These are phyloP conservation scores for Diorhabda carinulata DNA, from an alignment of 1,140 invertebrate genomes.

Conservation along the genomic window DNA sequence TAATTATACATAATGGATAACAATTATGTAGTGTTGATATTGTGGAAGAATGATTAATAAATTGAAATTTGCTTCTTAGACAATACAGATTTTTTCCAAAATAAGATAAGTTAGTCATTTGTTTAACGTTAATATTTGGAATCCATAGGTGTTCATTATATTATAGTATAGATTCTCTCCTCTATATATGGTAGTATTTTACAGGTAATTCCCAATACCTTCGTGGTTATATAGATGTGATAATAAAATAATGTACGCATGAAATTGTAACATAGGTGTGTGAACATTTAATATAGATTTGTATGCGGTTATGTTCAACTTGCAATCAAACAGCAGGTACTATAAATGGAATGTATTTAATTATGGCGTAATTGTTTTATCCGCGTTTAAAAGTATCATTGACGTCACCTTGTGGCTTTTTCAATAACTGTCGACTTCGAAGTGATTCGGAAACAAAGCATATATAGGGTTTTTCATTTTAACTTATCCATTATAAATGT, in stretches of 20 bases:
- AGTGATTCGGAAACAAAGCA: too few species aligned
- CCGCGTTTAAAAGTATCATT: slow-evolving; percentile 24
- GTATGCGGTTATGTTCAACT: slow-evolving; percentile 25
- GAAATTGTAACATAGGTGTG: slow-evolving; percentile 46
- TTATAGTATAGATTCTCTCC: slow-evolving; percentile 14
- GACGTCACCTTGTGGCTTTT: slow-evolving; percentile 13
- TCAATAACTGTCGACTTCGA: too few species aligned
- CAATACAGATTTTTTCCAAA: too few species aligned
- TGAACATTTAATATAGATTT: slow-evolving; percentile 43
- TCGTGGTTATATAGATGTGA: slow-evolving; percentile 34
- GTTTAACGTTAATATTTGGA: too few species aligned
- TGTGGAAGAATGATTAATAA: too few species aligned
- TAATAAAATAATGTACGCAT: slow-evolving; percentile 46
- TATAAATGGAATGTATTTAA: slow-evolving; percentile 47
- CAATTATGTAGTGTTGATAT: too few species aligned
- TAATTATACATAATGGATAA: too few species aligned
- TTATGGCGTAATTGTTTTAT: slow-evolving; percentile 46
- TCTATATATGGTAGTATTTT: slow-evolving; percentile 19
- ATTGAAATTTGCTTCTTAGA: too few species aligned
- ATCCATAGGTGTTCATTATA: slow-evolving; percentile 4
- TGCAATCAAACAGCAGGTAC: slow-evolving; percentile 38
- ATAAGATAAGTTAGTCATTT: too few species aligned
- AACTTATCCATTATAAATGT: too few species aligned
- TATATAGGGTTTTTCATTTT: too few species aligned
- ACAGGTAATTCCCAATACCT: slow-evolving; percentile 33